Conservation (phyloP, 2,888 invertebrate species). For the Tridacna crocea region DNA sequence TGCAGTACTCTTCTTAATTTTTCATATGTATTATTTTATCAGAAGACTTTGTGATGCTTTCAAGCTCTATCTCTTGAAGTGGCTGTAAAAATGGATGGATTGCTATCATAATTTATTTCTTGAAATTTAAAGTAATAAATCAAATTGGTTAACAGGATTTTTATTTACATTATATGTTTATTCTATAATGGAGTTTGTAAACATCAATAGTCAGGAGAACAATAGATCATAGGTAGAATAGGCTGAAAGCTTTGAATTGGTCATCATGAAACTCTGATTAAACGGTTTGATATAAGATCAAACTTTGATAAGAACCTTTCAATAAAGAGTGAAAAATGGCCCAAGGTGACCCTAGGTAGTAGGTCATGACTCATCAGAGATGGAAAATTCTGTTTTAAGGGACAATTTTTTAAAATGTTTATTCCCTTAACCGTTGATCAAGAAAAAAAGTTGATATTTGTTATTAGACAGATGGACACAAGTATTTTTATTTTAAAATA, state of each 20-base stretch:
- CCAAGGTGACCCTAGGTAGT: constrained; percentile 2
- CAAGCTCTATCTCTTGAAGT: too few relatives aligned
- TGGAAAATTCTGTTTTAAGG: constrained; percentile 5
- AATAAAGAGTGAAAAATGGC: constrained; percentile 15
- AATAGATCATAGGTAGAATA: constrained; percentile 12
- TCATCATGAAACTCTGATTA: constrained; percentile 23
- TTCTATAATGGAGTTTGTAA: constrained; percentile 19
- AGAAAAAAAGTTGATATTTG: too few relatives aligned
- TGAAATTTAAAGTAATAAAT: too few relatives aligned
- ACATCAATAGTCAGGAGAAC: constrained; percentile 4
- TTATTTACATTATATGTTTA: background rate
- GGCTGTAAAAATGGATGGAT: too few relatives aligned
- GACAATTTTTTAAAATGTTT: background rate
- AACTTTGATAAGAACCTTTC: background rate
- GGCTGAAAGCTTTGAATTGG: background rate
- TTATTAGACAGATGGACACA: too few relatives aligned
- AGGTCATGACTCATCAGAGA: constrained; percentile 13
- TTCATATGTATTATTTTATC: too few relatives aligned
- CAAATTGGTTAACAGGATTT: too few relatives aligned
- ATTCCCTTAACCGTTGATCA: too few relatives aligned
- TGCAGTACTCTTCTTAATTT: too few relatives aligned
- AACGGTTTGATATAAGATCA: constrained; percentile 10
- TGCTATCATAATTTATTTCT: too few relatives aligned
- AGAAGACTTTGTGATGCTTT: too few relatives aligned
- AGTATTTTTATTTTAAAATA: too few relatives aligned